Conservation (phyloP, 2,113 vertebrate species). For the Lophochroa leadbeateri region DNA sequence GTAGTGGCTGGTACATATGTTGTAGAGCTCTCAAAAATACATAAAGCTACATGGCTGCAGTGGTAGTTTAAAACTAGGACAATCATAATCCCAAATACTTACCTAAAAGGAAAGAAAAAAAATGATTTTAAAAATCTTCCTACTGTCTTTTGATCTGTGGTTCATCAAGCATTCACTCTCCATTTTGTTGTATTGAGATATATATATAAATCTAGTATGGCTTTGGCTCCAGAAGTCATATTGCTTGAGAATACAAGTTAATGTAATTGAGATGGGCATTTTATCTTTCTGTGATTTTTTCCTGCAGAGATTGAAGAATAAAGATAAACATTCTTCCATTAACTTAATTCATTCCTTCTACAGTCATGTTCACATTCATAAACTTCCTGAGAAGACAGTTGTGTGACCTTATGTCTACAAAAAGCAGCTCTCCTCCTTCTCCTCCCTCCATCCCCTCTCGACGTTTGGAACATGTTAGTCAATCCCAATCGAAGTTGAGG, state of each 20-base stretch:
- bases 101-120: background rate
- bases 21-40: background rate
- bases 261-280: background rate
- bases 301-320: background rate
- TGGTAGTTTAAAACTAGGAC: background rate
- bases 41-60: background rate
- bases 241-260: background rate
- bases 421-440: background rate
- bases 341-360: background rate
- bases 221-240: background rate
- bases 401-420: background rate
- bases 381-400: background rate
- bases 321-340: background rate
- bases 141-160: background rate
- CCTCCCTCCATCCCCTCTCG: background rate
- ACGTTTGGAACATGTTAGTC: background rate
- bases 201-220: background rate
- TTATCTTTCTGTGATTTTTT: background rate
- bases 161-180: background rate
- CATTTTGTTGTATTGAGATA: background rate
- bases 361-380: background rate
- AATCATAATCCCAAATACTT: background rate
- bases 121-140: accelerated
- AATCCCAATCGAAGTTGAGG: background rate
- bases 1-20: background rate